Evolutionary conservation across 2,113 vertebrate species (phyloP).

Genomic region (Ptilorrhoa leucosticta): DNA sequence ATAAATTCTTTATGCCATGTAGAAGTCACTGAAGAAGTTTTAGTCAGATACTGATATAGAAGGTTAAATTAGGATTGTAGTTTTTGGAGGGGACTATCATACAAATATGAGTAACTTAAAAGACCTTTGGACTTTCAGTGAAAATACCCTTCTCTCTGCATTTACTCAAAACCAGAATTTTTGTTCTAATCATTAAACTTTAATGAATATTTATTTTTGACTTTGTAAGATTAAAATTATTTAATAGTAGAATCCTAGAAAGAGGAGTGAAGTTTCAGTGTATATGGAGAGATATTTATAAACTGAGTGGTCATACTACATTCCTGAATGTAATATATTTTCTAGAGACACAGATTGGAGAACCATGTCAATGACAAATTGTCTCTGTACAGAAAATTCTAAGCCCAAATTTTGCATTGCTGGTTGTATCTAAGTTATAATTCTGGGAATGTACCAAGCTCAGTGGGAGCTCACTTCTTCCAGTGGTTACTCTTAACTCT

Average conservation of each 20-base stretch:
- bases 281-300: not conserved
- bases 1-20: not conserved
- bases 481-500: not conserved
- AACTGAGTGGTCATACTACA: not conserved
- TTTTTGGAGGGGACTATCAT: not conserved
- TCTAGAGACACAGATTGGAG: not conserved
- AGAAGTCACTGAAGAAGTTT: not conserved
- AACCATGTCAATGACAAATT: not conserved
- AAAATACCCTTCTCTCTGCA: not conserved
- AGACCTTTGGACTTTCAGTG: not conserved
- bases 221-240: not conserved
- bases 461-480: not conserved
- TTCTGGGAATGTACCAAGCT: not conserved
- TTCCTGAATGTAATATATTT: not conserved
- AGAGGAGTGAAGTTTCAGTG: not conserved
- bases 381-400: not conserved
- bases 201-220: not conserved
- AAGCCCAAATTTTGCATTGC: not conserved
- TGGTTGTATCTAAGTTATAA: not conserved
- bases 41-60: not conserved
- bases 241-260: not conserved
- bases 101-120: not conserved
- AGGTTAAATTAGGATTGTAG: accelerated
- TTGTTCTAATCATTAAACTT: not conserved
- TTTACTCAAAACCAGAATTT: not conserved